A percentile compares a stretch with the other conserved stretches of the same genome.
Conservation (phyloP, 1,140 invertebrate genomes). For the Schlechtendalia chinensis region DNA sequence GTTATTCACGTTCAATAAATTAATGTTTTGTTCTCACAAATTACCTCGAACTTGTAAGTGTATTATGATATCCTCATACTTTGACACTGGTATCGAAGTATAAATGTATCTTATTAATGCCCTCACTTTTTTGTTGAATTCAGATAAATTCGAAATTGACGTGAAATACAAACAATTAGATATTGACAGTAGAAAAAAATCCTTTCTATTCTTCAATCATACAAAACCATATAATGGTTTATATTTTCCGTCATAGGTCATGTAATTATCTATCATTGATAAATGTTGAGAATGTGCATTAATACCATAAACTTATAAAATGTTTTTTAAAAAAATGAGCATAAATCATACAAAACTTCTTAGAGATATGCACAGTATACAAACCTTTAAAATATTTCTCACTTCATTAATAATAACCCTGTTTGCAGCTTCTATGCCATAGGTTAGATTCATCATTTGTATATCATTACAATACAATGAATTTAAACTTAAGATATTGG, state of each 20-base stretch:
- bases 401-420: conserved; percentile 74
- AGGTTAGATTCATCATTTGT: conserved; percentile 76
- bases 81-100: too few species aligned
- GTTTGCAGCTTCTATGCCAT: conserved; percentile 94
- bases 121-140: too few species aligned
- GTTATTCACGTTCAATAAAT: too few species aligned
- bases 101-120: too few species aligned
- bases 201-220: too few species aligned
- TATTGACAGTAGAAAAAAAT: too few species aligned
- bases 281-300: conserved; percentile 91
- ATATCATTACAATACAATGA: conserved; percentile 92
- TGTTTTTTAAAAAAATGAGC: conserved; percentile 12
- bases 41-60: too few species aligned
- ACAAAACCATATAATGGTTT: conserved; percentile 78
- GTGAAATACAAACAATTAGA: too few species aligned
- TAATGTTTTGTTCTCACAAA: too few species aligned
- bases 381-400: conserved; percentile 58
- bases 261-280: conserved; percentile 91
- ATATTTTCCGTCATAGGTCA: conserved; percentile 91
- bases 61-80: too few species aligned
- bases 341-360: neutral
- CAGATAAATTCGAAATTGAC: too few species aligned
- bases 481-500: conserved; percentile 79
- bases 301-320: conserved; percentile 89
- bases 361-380: neutral